Conservation (phyloP, 2,888 invertebrate genomes). For the Caenorhabditis sp. region DNA sequence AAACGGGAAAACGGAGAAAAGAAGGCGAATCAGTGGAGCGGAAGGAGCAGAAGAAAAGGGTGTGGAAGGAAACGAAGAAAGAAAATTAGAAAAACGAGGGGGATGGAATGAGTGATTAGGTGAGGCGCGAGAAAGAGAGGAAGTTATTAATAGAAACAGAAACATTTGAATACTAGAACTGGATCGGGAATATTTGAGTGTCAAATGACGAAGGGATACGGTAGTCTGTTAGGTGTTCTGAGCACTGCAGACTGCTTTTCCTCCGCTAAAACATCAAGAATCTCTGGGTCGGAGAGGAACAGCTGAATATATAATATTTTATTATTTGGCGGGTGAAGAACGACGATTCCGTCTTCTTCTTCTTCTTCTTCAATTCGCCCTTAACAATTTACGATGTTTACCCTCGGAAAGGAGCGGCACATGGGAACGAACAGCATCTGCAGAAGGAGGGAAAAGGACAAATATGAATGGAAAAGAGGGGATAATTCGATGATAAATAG, state of each 20-base stretch:
- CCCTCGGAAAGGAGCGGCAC: slow-evolving; percentile 1
- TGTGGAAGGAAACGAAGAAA: slow-evolving; percentile 11
- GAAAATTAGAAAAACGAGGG: slow-evolving; percentile 22
- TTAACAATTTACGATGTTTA: slow-evolving; percentile 50
- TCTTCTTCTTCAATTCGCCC: slow-evolving; percentile 1
- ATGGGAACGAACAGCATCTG: slow-evolving; percentile 8
- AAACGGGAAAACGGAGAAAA: neutral
- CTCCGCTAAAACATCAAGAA: slow-evolving; percentile 13
- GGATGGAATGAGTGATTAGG: slow-evolving; percentile 29
- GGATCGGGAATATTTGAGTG: too few species aligned
- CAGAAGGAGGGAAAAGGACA: neutral
- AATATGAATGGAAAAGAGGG: neutral
- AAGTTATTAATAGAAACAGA: slow-evolving; percentile 10
- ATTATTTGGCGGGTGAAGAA: neutral
- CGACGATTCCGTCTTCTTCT: too few species aligned
- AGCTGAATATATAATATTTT: slow-evolving; percentile 22
- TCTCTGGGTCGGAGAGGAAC: neutral
- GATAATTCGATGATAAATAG: slow-evolving; percentile 29
- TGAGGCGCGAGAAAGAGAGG: neutral
- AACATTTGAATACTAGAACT: too few species aligned
- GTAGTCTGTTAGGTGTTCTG: too few species aligned
- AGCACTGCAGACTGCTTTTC: too few species aligned
- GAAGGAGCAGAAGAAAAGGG: slow-evolving; percentile 40
- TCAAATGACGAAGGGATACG: too few species aligned
- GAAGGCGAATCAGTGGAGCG: slow-evolving; percentile 34